Conservation (phyloP, 2,888 invertebrate species). For the Trichopria drosophilae region DNA sequence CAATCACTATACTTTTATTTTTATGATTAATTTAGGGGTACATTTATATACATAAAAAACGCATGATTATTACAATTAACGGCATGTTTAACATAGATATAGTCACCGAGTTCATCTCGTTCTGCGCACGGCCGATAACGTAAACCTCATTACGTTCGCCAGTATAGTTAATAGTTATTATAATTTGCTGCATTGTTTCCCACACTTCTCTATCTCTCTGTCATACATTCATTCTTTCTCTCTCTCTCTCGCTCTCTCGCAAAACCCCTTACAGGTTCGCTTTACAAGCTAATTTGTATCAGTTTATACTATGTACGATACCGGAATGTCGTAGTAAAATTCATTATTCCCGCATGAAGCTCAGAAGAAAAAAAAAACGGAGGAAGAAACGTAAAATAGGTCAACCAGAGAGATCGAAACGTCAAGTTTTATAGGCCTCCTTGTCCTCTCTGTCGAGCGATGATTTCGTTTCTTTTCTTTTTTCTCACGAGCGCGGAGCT, state of each 20-base stretch:
- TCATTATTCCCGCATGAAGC: slow-evolving; percentile 36
- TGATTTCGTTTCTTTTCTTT: slow-evolving; percentile 14
- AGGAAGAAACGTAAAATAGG: slow-evolving; percentile 19
- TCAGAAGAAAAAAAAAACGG: slow-evolving; percentile 33
- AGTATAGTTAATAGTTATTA: too few relatives aligned
- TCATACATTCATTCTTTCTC: slow-evolving; percentile 7
- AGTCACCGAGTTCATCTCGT: slow-evolving; percentile 33
- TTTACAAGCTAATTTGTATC: slow-evolving; percentile 46
- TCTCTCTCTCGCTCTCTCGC: slow-evolving; percentile 24
- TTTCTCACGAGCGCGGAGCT: slow-evolving; percentile 5
- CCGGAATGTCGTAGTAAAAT: slow-evolving; percentile 57
- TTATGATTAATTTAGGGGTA: slow-evolving; percentile 55
- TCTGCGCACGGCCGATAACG: slow-evolving; percentile 51
- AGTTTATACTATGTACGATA: slow-evolving; percentile 50
- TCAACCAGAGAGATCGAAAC: slow-evolving; percentile 28
- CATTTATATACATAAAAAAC: slow-evolving; percentile 59
- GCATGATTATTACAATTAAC: slow-evolving; percentile 55
- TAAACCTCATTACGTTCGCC: slow-evolving; percentile 41
- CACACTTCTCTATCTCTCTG: not conserved
- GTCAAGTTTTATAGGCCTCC: slow-evolving; percentile 30
- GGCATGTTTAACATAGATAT: slow-evolving; percentile 48
- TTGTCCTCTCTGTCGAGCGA: slow-evolving; percentile 12
- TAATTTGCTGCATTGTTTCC: slow-evolving; percentile 21
- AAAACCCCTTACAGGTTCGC: slow-evolving; percentile 30
- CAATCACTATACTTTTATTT: slow-evolving; percentile 59